Percentiles rank a stretch among this genome's conserved stretches.
Evolutionary conservation across 2,113 vertebrate genomes (phyloP).

Genomic region (Sorex araneus): DNA sequence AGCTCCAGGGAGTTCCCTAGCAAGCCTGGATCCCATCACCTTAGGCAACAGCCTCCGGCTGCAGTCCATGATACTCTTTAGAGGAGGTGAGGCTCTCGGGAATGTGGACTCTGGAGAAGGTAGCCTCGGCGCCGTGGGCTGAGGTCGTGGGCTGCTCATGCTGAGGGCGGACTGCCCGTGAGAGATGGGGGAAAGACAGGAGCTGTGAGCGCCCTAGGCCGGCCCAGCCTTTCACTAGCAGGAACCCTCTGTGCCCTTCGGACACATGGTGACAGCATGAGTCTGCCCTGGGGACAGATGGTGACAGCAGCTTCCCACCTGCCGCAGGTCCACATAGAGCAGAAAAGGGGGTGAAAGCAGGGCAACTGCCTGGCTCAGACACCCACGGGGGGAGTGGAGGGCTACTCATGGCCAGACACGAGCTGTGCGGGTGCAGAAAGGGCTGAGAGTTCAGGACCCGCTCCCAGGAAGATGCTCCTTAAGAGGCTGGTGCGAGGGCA

Average conservation of each 20-base stretch:
- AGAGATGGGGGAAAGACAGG: not conserved
- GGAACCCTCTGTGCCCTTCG: not conserved
- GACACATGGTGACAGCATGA: constrained; percentile 11
- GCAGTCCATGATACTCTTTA: constrained; percentile 47
- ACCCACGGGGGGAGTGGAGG: not conserved
- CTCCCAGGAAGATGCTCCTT: not conserved
- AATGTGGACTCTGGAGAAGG: constrained; percentile 37
- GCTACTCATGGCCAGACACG: not conserved
- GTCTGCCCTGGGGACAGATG: constrained; percentile 41
- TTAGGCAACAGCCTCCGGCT: not conserved
- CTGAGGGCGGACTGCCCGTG: not conserved
- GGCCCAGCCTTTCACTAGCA: constrained; percentile 39
- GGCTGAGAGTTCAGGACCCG: not conserved
- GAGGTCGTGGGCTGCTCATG: not conserved
- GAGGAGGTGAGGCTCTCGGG: constrained; percentile 35
- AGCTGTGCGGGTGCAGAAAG: not conserved
- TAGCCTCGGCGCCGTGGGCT: not conserved
- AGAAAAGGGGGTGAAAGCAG: not conserved
- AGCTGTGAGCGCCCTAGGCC: constrained; percentile 40
- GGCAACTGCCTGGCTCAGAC: not conserved
- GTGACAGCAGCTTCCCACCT: constrained; percentile 64
- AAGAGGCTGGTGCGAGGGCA: not conserved
- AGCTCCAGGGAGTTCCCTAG: constrained; percentile 39
- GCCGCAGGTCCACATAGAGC: not conserved
- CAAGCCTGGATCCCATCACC: not conserved